Evolutionary conservation across 2,888 invertebrate genomes (phyloP).

Genomic region (Hydriomena furcata): DNA sequence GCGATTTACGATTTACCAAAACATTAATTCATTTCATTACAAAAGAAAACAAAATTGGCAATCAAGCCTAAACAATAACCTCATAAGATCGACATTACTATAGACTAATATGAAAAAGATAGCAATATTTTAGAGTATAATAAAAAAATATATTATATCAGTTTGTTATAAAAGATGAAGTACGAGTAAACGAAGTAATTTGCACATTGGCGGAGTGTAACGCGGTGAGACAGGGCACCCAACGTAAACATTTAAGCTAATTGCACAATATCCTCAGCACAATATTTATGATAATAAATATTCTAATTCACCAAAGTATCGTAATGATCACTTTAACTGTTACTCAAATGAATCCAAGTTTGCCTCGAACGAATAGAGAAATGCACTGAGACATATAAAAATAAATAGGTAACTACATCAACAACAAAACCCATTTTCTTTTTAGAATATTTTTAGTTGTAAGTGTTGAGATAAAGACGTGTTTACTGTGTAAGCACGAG

Average conservation of each 20-base stretch:
- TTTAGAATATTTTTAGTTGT: conserved; percentile 87
- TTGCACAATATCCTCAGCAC: conserved; percentile 80
- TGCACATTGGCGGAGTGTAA: conserved; percentile 71
- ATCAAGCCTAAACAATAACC: conserved; percentile 56
- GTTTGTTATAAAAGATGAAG: conserved; percentile 78
- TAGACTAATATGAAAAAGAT: conserved; percentile 83
- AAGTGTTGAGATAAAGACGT: conserved; percentile 86
- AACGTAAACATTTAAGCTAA: conserved; percentile 65
- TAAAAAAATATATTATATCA: conserved; percentile 77
- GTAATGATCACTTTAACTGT: conserved; percentile 68
- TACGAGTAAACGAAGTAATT: conserved; percentile 60
- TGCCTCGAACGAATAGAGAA: conserved; percentile 71
- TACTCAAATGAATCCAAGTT: conserved; percentile 66
- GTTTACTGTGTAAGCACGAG: conserved; percentile 89
- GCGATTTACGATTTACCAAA: conserved; percentile 11
- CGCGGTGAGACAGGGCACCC: conserved; percentile 72
- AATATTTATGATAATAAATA: conserved; percentile 64
- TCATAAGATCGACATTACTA: conserved; percentile 64
- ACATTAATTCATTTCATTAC: conserved; percentile 4
- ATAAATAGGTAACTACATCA: conserved; percentile 51
- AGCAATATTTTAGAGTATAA: conserved; percentile 83
- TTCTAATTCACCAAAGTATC: conserved; percentile 61
- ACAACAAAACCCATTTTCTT: conserved; percentile 75
- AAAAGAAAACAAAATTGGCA: conserved; percentile 5
- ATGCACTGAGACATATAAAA: conserved; percentile 71